phyloP scores from a whole-genome alignment of 2,888 invertebrate genomes.

The Adelognathus sp. region DNA sequence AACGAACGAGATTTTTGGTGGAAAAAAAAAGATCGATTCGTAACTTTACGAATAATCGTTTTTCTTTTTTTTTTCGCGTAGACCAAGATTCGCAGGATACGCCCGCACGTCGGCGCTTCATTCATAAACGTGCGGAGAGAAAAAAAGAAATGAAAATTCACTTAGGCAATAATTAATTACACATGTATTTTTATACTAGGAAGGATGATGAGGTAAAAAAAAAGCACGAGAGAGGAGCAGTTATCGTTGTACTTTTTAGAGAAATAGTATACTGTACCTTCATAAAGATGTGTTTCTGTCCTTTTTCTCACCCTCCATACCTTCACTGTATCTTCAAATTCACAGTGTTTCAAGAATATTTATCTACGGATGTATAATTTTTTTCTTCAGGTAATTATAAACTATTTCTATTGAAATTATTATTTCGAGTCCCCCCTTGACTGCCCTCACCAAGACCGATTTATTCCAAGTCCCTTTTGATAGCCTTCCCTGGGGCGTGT shows the following conservation, averaged over 20 bases:
- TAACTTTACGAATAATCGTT: conserved; percentile 22
- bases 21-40: conserved; percentile 21
- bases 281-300: conserved; percentile 11
- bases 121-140: conserved; percentile 54
- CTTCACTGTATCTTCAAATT: background rate
- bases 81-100: conserved; percentile 23
- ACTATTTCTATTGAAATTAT: no score
- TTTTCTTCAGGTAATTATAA: no score
- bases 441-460: no score
- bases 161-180: conserved; percentile 62
- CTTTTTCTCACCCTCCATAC: background rate
- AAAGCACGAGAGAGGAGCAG: conserved; percentile 39
- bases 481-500: no score
- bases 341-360: no score
- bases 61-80: background rate
- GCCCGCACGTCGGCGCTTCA: conserved; percentile 56
- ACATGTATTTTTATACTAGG: conserved; percentile 65
- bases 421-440: no score
- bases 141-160: conserved; percentile 45
- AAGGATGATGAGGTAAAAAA: conserved; percentile 49
- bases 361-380: background rate
- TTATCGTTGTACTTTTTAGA: conserved; percentile 44
- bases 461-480: no score
- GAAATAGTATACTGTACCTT: conserved; percentile 49
- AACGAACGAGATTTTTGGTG: conserved; percentile 14